Evolutionary conservation across 2,797 vertebrate species (phyloP), one percentile per base, ranked within the genome.

Genomic region (Platyrinchus mystaceus): DNA sequence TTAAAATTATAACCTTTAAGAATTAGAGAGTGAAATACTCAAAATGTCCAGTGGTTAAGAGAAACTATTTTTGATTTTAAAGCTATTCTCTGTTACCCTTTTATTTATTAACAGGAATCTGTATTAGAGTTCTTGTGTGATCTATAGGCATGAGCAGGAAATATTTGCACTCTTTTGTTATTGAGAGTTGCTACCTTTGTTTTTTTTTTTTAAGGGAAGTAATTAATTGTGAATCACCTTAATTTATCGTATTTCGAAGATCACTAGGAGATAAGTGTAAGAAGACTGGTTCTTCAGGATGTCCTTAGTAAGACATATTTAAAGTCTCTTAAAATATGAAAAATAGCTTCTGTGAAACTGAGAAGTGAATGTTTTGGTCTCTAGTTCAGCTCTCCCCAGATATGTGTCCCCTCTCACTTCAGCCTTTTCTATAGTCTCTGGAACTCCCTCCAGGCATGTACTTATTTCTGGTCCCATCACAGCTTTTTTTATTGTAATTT

Each of bases 371-470:
- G 7, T 34, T 74, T 86, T 71, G 20, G 12, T 90, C 34, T 80
- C 3, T 36, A 34, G 34, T 78, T 86, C 47, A 59, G 20, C 32
- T 55, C 18, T 70, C 43, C 12, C 22, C 32, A 39, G n/a, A 32
- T 10, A 3, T 2, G 4, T 34, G 3, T 58, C 19, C 18, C 14
- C 15, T 26, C 5, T 9, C 2, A 5, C 10, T 8, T 0, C 32
- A 34, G 27, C 5, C 13, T 90, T 81, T 84, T 81, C 24, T 39
- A 0, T 12, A 34, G 73, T 28, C 23, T 60, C 71, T 84, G 59
- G 17, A 90, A 34, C 14, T 30, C 8, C 12, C 12, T 74, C 39
- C 32, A 23, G 67, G 7, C 4, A 7, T 52, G 14, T 56, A 22
- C 30, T 77, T 77, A 10, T 14, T 41, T 86, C 44, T 94, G 53